Percentiles rank a stretch among this genome's conserved stretches.
These are phyloP conservation scores for Melieria omissa DNA, from an alignment of 2,888 invertebrate species.

Conservation along the genomic window DNA sequence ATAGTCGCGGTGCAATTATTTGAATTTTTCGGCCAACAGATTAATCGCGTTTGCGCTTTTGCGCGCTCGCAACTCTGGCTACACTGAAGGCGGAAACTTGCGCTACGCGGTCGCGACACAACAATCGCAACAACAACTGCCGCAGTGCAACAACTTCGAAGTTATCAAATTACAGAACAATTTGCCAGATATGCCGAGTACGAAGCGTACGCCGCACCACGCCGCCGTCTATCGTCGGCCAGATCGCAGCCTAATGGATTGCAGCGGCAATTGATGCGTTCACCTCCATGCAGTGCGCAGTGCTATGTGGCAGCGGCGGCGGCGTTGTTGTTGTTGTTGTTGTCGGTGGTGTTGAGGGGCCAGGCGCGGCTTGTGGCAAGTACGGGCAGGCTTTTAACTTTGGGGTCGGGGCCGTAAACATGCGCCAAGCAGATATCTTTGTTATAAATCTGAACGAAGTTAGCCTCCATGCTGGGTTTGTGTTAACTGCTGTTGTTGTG, in stretches of 20 bases:
- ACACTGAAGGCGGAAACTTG: too few species aligned
- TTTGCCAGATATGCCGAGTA: slow-evolving; percentile 54
- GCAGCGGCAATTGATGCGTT: slow-evolving; percentile 32
- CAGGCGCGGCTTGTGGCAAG: too few species aligned
- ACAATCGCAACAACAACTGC: not conserved
- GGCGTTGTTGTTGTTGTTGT: slow-evolving; percentile 12
- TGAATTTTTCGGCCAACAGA: not conserved
- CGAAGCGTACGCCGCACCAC: not conserved
- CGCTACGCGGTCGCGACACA: not conserved
- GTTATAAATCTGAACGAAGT: slow-evolving; percentile 58
- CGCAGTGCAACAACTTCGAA: slow-evolving; percentile 50
- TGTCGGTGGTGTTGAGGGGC: not conserved
- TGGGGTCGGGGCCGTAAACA: slow-evolving; percentile 11
- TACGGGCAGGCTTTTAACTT: not conserved
- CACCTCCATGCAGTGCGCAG: not conserved
- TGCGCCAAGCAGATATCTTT: slow-evolving; percentile 52
- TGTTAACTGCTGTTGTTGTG: not conserved
- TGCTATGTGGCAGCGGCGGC: slow-evolving; percentile 1
- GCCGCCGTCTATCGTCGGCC: not conserved
- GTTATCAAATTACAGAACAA: slow-evolving; percentile 62
- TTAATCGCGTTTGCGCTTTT: too few species aligned
- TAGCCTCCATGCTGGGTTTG: not conserved
- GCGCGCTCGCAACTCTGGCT: too few species aligned
- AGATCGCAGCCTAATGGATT: slow-evolving; percentile 12
- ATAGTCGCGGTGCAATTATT: slow-evolving; percentile 47